Evolutionary conservation across 2,888 invertebrate species (phyloP), one percentile per base, ranked within the genome.

Genomic region (Xestobium rufovillosum): DNA sequence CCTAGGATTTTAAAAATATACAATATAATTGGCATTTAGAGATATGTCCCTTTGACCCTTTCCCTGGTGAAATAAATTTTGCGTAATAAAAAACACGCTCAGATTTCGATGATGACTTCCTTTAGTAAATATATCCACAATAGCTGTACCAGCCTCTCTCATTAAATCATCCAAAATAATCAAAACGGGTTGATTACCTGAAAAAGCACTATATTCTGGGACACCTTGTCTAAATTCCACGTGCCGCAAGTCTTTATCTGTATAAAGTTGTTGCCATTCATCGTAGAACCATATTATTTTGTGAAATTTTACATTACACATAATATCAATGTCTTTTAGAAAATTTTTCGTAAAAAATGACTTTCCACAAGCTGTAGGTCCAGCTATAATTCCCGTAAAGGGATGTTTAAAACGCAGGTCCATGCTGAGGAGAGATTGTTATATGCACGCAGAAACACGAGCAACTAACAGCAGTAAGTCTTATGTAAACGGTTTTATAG

Each of bases 21-120:
- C 34, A 4, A 49, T 45, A 17, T 51, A 51, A 39, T 49, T 43
- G 3, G 49, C 39, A 34, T 50, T 49, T 14, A 49, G 33, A 4
- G 45, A 48, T 10, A 45, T 45, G 28, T 49, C 47, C 14, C 46
- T 32, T 25, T 44, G 43, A 3, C 49, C 44, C 36, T 38, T 48
- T 4, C 47, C 47, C 30, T 49, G 45, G 38, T 43, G 43, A 34
- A 48, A 51, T 11, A 51, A 19, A 35, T 49, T 50, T 40, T 49
- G 48, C 2, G 47, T 44, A 23, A 50, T 27, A 33, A 47, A 30
- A 46, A 42, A 19, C n/a, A 48, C 27, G 12, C 42, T 49, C 10
- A 47, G 13, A 40, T 47, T 44, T 10, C 40, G 27, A 33, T 47
- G 45, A 34, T 48, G 46, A 14, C 44, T 43, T 1, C 47, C 48